Percentiles rank a stretch among this genome's conserved stretches.
These are phyloP conservation scores for Papilio helenus DNA, from an alignment of 1,140 invertebrate species.

Conservation along the genomic window DNA sequence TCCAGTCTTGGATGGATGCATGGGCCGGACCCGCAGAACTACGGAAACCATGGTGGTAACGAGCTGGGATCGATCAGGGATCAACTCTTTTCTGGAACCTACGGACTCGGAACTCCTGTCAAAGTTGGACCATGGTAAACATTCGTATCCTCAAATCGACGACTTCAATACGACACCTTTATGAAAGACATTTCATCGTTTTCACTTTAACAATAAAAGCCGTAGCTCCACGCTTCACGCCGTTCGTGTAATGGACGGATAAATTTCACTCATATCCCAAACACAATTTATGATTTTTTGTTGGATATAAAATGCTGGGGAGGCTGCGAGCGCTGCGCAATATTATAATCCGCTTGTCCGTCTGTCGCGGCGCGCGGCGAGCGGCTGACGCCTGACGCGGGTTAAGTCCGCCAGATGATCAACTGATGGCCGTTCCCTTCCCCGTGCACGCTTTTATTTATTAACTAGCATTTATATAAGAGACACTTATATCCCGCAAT, in stretches of 20 bases:
- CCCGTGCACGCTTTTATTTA: conserved; percentile 18
- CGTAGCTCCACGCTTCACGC: too few relatives aligned
- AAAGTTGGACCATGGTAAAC: too few relatives aligned
- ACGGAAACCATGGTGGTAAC: too few relatives aligned
- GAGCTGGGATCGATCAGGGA: too few relatives aligned
- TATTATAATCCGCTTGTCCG: conserved; percentile 50
- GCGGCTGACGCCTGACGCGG: conserved; percentile 43
- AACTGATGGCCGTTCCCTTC: conserved; percentile 34
- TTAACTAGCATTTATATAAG: conserved; percentile 20
- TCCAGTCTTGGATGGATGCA: too few relatives aligned
- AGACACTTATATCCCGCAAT: background rate
- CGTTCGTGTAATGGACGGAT: conserved; percentile 6
- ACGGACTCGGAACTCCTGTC: too few relatives aligned
- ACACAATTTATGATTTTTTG: conserved; percentile 35
- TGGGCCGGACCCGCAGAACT: too few relatives aligned
- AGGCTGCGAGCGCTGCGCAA: conserved; percentile 32
- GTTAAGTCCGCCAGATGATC: conserved; percentile 40
- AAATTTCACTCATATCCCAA: conserved; percentile 28
- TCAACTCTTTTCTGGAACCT: too few relatives aligned
- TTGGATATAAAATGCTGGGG: conserved; percentile 30
- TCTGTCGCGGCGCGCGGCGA: conserved; percentile 25
- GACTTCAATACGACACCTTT: too few relatives aligned
- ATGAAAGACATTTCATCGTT: too few relatives aligned
- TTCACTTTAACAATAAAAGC: too few relatives aligned
- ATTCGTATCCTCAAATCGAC: too few relatives aligned